Base-by-base conservation (phyloP, 2,113 vertebrate genomes). In the Corythoichthys intestinalis region DNA sequence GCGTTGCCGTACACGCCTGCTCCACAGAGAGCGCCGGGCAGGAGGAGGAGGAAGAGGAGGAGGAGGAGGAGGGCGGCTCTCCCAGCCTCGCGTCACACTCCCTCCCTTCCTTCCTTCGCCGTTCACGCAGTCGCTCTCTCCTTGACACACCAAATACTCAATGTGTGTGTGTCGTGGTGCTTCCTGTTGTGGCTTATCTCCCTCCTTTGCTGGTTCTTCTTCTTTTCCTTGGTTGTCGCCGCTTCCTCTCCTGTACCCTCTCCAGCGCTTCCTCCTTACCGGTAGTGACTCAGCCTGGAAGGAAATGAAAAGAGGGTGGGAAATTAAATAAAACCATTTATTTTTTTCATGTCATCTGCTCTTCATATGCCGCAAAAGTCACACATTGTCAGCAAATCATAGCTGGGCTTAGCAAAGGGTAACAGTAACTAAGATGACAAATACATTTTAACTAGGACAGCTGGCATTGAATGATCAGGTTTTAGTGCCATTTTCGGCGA, bases 221-320 rank as follows among this genome's bases (percentile, higher is more conserved):
- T 84, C 79, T 74, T 73, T 70, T 62, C 71, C 67, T 89, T 75
- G 84, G 84, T 79, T 89, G 84, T 83, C 84, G 74, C 83, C 84
- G 20, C 85, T 73, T 77, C 71, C 76, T 85, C 81, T 91, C 82
- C 85, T 87, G 85, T 90, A 91, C 89, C 84, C 90, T 92, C 89
- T 92, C 93, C 91, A 90, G 93, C 92, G 92, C 93, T 94, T 96
- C 92, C 92, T 92, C 92, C 89, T 93, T 93, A 93, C 91, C 89
- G 93, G 89, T 80, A 93, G 94, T 95, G 95, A 96, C 93, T 96
- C 94, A 97, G 94, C 92, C 96, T 98, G 91, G 88, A 95, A 95
- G 88, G 88, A 94, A 95, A 93, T 93, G 92, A 93, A 92, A 94
- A 84, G 78, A 88, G 84, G 91, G 86, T 73, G 65, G 67, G 70